Conservation (phyloP, 2,888 invertebrate species). For the Pseudococcus viburni region DNA sequence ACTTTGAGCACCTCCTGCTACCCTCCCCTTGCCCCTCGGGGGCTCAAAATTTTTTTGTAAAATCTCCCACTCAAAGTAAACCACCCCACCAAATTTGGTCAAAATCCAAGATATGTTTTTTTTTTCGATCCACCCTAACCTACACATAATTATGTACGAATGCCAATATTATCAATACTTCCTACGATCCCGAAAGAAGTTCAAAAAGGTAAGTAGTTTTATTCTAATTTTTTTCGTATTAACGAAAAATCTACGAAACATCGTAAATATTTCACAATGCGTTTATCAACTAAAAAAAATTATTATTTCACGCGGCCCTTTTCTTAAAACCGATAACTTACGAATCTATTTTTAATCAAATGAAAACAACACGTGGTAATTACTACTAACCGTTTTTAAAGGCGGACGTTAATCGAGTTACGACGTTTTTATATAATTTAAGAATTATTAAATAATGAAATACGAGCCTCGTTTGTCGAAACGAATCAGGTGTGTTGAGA, state of each 20-base stretch:
- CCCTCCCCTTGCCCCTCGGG: too few relatives aligned
- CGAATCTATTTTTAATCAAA: neutral
- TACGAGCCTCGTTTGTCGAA: neutral
- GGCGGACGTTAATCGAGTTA: neutral
- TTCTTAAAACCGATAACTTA: neutral
- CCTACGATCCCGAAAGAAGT: too few relatives aligned
- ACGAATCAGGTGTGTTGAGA: neutral
- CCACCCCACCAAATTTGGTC: too few relatives aligned
- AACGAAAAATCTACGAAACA: neutral
- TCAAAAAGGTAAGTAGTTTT: too few relatives aligned
- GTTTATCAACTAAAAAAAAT: conserved; percentile 1
- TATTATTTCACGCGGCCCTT: neutral
- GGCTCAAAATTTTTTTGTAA: too few relatives aligned
- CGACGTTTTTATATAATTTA: conserved; percentile 1
- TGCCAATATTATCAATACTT: too few relatives aligned
- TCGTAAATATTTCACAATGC: neutral
- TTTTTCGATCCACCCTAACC: too few relatives aligned
- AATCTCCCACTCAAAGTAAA: too few relatives aligned
- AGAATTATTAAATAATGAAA: neutral
- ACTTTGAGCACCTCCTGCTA: too few relatives aligned
- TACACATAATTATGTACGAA: too few relatives aligned
- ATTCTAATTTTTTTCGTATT: too few relatives aligned
- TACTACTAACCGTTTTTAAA: neutral
- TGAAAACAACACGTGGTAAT: conserved; percentile 21
- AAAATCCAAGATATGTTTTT: too few relatives aligned